Conservation (phyloP, 2,113 vertebrate genomes). For the Pardalotus punctatus region DNA sequence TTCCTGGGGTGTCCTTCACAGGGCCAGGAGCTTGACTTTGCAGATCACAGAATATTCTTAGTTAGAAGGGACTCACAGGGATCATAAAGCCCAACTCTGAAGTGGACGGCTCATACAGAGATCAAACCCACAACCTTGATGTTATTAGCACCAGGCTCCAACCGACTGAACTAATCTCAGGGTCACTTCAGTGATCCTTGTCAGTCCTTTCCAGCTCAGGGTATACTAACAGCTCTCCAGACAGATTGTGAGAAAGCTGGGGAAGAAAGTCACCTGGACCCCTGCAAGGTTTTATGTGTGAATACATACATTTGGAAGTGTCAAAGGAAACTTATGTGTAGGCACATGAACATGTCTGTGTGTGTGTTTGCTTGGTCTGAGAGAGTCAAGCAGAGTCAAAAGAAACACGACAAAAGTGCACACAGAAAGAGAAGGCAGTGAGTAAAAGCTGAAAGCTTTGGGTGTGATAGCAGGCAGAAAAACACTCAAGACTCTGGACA, state of each 20-base stretch:
- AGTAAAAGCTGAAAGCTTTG: background rate
- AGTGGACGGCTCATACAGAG: background rate
- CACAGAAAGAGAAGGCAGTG: background rate
- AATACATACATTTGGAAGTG: background rate
- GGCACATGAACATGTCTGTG: fast-evolving
- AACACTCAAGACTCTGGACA: background rate
- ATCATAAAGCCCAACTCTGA: background rate
- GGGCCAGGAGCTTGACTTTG: no score
- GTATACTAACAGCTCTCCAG: background rate
- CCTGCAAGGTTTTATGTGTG: background rate
- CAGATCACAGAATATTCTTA: background rate
- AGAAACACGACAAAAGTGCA: background rate
- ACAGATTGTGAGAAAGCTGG: background rate
- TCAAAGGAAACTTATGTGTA: background rate
- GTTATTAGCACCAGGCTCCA: background rate
- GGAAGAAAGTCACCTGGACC: background rate
- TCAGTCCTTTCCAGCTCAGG: background rate
- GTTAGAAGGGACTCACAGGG: background rate
- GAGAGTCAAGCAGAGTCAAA: background rate
- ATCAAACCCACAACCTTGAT: background rate
- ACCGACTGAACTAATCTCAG: background rate
- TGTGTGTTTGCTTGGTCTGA: background rate
- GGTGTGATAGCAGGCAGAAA: background rate
- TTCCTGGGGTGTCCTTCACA: background rate
- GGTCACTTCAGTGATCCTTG: background rate